These are phyloP conservation scores for Leptinotarsa rubiginosa DNA, from an alignment of 2,888 invertebrate genomes.

Conservation along the genomic window DNA sequence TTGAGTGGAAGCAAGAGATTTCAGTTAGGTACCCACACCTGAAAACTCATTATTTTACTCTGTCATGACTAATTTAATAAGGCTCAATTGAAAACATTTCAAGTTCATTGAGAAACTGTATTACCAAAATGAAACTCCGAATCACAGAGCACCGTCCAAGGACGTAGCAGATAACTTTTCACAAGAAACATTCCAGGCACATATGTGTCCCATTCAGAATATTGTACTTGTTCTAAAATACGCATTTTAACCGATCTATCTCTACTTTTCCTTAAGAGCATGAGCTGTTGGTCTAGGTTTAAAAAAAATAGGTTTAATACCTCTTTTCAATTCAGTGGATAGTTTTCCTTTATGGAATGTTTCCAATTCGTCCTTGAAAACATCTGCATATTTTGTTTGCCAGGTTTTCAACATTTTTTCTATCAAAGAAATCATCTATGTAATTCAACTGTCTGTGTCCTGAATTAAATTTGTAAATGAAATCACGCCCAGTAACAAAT, in stretches of 20 bases:
- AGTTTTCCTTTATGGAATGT: background rate
- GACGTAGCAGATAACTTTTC: too few relatives aligned
- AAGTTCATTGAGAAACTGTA: too few relatives aligned
- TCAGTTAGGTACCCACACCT: too few relatives aligned
- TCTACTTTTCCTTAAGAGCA: conserved; percentile 18
- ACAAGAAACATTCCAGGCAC: too few relatives aligned
- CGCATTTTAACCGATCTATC: conserved; percentile 41
- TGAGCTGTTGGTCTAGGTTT: conserved; percentile 8
- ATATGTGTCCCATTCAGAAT: conserved; percentile 53
- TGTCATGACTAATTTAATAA: too few relatives aligned
- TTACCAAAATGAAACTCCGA: too few relatives aligned
- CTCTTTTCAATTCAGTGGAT: background rate
- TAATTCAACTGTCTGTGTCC: background rate
- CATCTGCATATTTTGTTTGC: background rate
- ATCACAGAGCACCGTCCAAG: too few relatives aligned
- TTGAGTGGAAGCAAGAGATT: too few relatives aligned
- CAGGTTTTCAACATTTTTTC: too few relatives aligned
- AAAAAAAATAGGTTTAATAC: conserved; percentile 6
- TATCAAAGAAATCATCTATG: too few relatives aligned
- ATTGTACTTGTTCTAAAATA: conserved; percentile 36
- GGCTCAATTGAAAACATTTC: too few relatives aligned
- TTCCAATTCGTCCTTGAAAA: background rate
- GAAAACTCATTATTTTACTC: too few relatives aligned
- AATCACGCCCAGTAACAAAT: background rate
- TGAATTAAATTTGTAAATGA: background rate